Base-by-base conservation (phyloP, 2,888 invertebrate genomes). In the Gibbula magus region DNA sequence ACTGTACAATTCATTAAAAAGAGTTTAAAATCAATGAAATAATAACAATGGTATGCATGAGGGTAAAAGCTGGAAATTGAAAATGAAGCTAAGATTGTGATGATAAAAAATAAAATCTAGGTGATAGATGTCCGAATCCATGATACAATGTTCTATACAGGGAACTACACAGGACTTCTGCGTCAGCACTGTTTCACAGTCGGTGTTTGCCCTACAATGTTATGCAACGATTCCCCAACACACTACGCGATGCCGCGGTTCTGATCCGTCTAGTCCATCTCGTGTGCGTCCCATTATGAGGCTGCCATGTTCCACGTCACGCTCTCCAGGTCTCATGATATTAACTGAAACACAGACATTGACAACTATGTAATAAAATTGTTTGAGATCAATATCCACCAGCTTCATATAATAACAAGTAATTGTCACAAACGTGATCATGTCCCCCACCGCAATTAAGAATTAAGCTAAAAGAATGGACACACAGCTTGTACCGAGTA, bases 51-150 rank as follows among this genome's bases (percentile, higher is more conserved):
- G 61, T 29, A 61, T 61, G 32, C 20, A 39, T 70, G 70, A 70
- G 39, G 35, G 32, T 70, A 70, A 70, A 70, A 70, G 32, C 70
- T 70, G 70, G 70, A 70, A 70, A 35, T 70, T 70, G 18, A 35
- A 70, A 70, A 70, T 70, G 70, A 70, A 35, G 70, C 61, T 61
- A 61, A 61, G 61, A 61, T n/a, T 61, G 54, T 54, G 61, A 61
- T 67, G 67, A 67, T 70, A 39, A 70, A 70, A 70, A 70, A 70
- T 70, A 70, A 70, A 70, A 70, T 70, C 70, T 70, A n/a, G 16
- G 39, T 70, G 70, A 39, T 35, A 39, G 67, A 20, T 70, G 39
- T 56, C 56, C 4, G 25, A 25, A 18, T 70, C 39, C 70, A 70
- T 39, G 70, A 39, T 35, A 70, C 45, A 70, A 70, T 70, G 22